Base-by-base conservation (phyloP, 1,140 invertebrate species). In the Drosophila orena region DNA sequence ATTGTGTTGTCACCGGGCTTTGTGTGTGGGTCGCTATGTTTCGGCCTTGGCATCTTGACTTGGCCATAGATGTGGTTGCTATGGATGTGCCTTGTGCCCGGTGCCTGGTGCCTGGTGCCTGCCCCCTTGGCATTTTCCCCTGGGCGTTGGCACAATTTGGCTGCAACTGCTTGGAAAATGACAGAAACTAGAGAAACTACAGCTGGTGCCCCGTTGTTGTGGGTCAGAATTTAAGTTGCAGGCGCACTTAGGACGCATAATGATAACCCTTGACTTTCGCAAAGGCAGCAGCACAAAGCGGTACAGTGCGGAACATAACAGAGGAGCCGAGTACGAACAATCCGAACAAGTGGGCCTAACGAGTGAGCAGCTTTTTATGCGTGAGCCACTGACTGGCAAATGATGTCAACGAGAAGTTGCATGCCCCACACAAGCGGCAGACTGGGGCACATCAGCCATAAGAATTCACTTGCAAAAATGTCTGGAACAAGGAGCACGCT, bases 221-320 rank as follows among this genome's bases (percentile, higher is more conserved):
- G 68, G 68, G 68, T 71, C 68, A 71, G 65, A 70, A 70, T 81
- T 77, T 81, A 73, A 81, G 57, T 60, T 73, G 50, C 55, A 65
- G 42, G 37, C 50, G 38, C 66, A 73, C 77, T 80, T 61, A 57
- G 56, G 59, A 58, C 81, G 62, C 77, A 85, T 84, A 80, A 85
- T 86, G 81, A 78, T 85, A 86, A 86, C 81, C 74, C 77, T 86
- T 86, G 74, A 85, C 64, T 80, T 74, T 86, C 81, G 58, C 81
- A 80, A 80, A 84, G 66, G 61, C 76, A 66, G 65, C 12, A 49
- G 24, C 24, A 35, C 24, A 52, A 38, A 22, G 17, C 50, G 38
- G 69, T 59, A 56, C 53, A 56, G 66, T 65, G 54, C 34, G 22
- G 42, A 22, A 37, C 65, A 70, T 37, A 70, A 57, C 50, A 57